Evolutionary conservation across 1,140 invertebrate genomes (phyloP), one percentile per base, ranked within the genome.

Genomic region (Propsilocerus akamusi): DNA sequence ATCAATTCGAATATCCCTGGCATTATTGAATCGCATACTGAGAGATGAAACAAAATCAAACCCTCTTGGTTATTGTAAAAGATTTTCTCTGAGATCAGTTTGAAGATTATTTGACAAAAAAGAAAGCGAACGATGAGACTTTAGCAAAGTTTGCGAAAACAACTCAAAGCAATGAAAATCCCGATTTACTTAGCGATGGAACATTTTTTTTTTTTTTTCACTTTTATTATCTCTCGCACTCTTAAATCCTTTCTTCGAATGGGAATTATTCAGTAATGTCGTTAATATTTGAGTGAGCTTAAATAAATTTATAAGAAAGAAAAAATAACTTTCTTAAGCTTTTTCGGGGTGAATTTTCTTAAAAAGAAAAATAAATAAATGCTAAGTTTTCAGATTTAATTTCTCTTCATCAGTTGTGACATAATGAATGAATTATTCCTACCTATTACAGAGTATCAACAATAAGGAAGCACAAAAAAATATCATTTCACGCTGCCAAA

Each of bases 51-150:
- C 28, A 12, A 37, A 7, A 14, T 17, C 8, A 37, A 37, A 17
- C 20, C 20, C 32, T 12, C 32, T 37, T 37, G 14, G 20, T 6
- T 37, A 17, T 37, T 17, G 32, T 37, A 37, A 37, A 37, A 37
- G 32, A 37, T 37, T 37, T 37, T n/a, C 14, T 37, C 14, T 17
- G 32, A 37, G 32, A 37, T 37, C n/a, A 37, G 32, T n/a, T 37
- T 37, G 32, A 37, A 37, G 32, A 37, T 37, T 37, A 37, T 37
- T 37, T 37, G 32, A 37, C n/a, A 37, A 37, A 37, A 14, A 14
- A 37, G 14, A 17, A 37, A 37, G 14, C 7, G 20, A n/a, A 37
- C 14, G 20, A 37, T 17, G 7, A 14, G 7, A 34, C 11, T n/a
- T 6, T n/a, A 34, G 12, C 11, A 34, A 34, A 6, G 28, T 11